Evolutionary conservation across 1,140 invertebrate species (phyloP).

Genomic region (Nebria ingens): DNA sequence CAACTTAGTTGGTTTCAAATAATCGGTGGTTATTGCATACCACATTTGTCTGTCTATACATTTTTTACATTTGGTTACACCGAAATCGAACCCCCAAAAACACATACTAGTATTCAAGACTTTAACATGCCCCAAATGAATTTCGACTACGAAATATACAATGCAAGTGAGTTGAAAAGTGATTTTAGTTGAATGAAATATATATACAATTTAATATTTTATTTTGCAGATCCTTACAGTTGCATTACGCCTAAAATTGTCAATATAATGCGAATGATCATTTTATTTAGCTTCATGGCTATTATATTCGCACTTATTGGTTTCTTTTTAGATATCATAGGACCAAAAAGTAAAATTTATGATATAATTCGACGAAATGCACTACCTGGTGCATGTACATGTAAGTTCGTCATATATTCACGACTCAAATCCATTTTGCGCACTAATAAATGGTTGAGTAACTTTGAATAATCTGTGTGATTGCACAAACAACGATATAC

Average conservation of each 20-base stretch:
- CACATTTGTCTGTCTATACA: conserved; percentile 27
- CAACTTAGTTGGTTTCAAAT: conserved; percentile 31
- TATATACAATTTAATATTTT: background rate
- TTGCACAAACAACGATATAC: background rate
- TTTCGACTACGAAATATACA: conserved; percentile 4
- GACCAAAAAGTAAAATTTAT: conserved; percentile 26
- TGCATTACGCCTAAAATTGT: conserved; percentile 29
- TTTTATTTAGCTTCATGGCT: conserved; percentile 30
- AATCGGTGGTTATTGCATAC: conserved; percentile 25
- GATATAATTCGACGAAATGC: conserved; percentile 28
- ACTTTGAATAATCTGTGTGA: background rate
- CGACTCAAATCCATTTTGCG: background rate
- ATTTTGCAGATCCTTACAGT: conserved; percentile 19
- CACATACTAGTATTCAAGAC: background rate
- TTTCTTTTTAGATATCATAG: conserved; percentile 30
- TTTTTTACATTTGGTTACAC: conserved; percentile 34
- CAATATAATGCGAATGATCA: conserved; percentile 32
- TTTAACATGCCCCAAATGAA: conserved; percentile 22
- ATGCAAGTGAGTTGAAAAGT: conserved; percentile 7
- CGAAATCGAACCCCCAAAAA: conserved; percentile 10
- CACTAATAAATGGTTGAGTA: background rate
- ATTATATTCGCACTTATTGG: conserved; percentile 31
- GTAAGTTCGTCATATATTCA: conserved; percentile 17
- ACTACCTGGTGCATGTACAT: conserved; percentile 27
- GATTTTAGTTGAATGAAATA: background rate